Base-by-base conservation (phyloP, 2,113 vertebrate species). In the Ibidorhyncha struthersii region DNA sequence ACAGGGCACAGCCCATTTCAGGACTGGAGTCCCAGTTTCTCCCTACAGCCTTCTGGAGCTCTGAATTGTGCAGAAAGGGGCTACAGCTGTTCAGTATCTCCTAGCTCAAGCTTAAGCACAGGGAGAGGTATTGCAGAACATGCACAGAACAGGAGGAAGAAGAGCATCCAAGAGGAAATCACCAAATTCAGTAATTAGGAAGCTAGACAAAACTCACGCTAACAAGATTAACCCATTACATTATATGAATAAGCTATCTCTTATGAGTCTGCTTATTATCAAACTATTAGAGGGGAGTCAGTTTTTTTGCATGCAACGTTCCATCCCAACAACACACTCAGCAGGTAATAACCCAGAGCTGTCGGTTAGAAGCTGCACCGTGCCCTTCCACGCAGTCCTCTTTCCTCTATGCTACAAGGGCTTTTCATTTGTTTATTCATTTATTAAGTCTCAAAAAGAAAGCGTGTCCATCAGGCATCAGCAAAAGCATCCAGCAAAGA, bases 191-290 rank as follows among this genome's bases (percentile, higher is more conserved):
- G 32, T 52, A 79, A 86, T 93, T 78, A 87, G 4, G 15, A 80
- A 82, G 36, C 70, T 56, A 95, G 91, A 79, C 84, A 56, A 84
- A 92, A 52, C 34, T 69, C 73, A 79, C 0, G 3, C 66, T 95
- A 96, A 94, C 77, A 58, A 84, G 70, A 86, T 95, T 92, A 94
- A 89, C 66, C 67, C 93, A 73, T 70, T 92, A 65, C 14, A 45
- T 12, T 45, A 30, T 17, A 92, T 32, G 67, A 95, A 92, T 41
- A 94, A 81, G 29, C 55, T 92, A 62, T 50, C 5, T 22, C 41
- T 50, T 80, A 71, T 58, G 72, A 89, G 56, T 72, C 92, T 96
- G 93, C 77, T 96, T 89, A 91, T 82, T 56, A 56, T 91, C 87
- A 76, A 70, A 11, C 40, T 36, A 66, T 38, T 66, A 84, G 49